Percentiles rank a stretch among this genome's conserved stretches.
Evolutionary conservation across 2,113 vertebrate genomes (phyloP).

Genomic region (Prunella himalayana): DNA sequence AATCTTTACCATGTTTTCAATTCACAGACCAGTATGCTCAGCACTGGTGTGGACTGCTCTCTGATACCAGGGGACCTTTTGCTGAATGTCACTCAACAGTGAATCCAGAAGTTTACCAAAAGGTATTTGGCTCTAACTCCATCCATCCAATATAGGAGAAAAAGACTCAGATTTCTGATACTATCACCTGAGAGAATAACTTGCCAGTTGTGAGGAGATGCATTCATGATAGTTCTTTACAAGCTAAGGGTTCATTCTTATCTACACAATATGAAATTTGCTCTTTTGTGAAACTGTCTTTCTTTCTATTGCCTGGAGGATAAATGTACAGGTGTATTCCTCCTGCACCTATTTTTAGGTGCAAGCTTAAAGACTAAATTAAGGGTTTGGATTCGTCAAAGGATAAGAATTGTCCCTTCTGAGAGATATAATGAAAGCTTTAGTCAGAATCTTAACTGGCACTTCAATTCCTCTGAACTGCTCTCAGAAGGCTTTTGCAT

Average conservation of each 20-base stretch:
- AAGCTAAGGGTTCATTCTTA: neutral
- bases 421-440: neutral
- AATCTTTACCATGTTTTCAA: neutral
- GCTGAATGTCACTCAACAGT: constrained; percentile 81
- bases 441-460: neutral
- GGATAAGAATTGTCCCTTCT: neutral
- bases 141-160: neutral
- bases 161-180: neutral
- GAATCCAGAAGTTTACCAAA: constrained; percentile 74
- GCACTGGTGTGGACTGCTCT: constrained; percentile 85
- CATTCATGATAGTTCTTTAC: neutral
- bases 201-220: neutral
- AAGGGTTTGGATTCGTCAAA: neutral
- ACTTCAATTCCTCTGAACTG: neutral
- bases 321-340: neutral
- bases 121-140: constrained; percentile 67
- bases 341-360: neutral
- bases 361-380: neutral
- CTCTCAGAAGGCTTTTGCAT: neutral
- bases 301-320: neutral
- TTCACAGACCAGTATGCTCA: constrained; percentile 83
- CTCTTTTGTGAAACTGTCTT: neutral
- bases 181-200: neutral
- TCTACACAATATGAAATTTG: neutral
- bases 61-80: constrained; percentile 73